A percentile compares a stretch with the other conserved stretches of the same genome.
Evolutionary conservation across 1,140 invertebrate species (phyloP).

Genomic region (Eueides isabella): DNA sequence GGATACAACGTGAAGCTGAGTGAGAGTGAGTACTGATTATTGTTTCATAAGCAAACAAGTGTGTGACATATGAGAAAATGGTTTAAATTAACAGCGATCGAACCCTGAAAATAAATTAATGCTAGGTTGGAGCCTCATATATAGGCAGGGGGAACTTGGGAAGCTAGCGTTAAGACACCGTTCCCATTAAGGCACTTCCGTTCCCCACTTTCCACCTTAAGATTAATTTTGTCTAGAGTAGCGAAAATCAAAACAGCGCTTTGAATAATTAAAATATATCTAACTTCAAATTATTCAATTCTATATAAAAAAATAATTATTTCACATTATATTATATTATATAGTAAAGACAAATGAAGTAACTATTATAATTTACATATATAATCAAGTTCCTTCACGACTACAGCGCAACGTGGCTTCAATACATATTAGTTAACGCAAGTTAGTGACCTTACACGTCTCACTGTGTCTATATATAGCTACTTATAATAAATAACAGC

Average conservation of each 20-base stretch:
- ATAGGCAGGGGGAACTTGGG: too few species aligned
- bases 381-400: constrained; percentile 1
- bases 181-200: too few species aligned
- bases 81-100: too few species aligned
- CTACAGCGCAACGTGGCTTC: not conserved
- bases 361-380: not conserved
- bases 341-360: not conserved
- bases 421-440: constrained; percentile 5
- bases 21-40: too few species aligned
- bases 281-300: not conserved
- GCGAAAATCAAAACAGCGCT: not conserved
- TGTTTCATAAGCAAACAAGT: too few species aligned
- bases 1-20: too few species aligned
- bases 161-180: not conserved
- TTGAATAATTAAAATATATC: not conserved
- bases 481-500: constrained; percentile 3
- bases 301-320: not conserved
- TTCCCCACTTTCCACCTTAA: not conserved
- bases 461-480: not conserved
- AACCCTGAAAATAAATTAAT: too few species aligned
- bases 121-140: too few species aligned
- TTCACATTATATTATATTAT: not conserved
- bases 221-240: not conserved
- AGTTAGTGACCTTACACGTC: constrained; percentile 5
- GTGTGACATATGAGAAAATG: too few species aligned